A percentile compares a stretch with the other conserved stretches of the same genome.
Conservation (phyloP, 1,140 invertebrate species). For the Saccostrea glomerata region DNA sequence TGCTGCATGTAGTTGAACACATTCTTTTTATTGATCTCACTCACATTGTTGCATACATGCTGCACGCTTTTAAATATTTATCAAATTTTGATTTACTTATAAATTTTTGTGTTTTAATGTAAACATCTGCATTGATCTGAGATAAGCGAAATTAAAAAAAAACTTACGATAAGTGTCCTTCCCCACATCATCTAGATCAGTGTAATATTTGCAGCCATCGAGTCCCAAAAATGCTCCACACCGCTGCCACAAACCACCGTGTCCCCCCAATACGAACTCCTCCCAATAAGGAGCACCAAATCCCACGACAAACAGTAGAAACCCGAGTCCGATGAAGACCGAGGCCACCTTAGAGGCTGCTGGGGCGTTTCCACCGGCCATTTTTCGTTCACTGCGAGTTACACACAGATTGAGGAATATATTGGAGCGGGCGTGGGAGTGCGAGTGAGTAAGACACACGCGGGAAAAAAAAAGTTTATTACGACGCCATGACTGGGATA, state of each 20-base stretch:
- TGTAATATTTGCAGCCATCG: background rate
- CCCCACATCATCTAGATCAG: background rate
- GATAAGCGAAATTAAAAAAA: background rate
- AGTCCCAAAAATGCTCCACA: background rate
- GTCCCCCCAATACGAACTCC: background rate
- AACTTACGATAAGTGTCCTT: conserved; percentile 12
- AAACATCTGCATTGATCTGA: too few species aligned
- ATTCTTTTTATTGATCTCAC: too few species aligned
- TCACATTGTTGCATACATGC: too few species aligned
- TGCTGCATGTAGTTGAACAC: too few species aligned
- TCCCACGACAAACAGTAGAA: background rate
- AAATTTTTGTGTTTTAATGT: too few species aligned
- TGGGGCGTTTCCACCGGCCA: conserved; percentile 23
- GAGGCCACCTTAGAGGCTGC: background rate
- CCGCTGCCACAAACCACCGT: background rate
- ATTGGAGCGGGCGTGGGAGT: background rate
- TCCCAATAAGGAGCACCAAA: conserved; percentile 12
- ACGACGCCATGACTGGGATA: background rate
- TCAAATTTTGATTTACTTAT: too few species aligned
- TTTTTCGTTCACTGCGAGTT: background rate
- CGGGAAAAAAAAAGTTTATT: background rate
- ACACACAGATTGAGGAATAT: background rate
- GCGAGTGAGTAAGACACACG: background rate
- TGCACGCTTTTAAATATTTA: too few species aligned
- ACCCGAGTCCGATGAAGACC: background rate